These are phyloP conservation scores for Falco rusticolus DNA, from an alignment of 2,797 vertebrate genomes.

Conservation along the genomic window DNA sequence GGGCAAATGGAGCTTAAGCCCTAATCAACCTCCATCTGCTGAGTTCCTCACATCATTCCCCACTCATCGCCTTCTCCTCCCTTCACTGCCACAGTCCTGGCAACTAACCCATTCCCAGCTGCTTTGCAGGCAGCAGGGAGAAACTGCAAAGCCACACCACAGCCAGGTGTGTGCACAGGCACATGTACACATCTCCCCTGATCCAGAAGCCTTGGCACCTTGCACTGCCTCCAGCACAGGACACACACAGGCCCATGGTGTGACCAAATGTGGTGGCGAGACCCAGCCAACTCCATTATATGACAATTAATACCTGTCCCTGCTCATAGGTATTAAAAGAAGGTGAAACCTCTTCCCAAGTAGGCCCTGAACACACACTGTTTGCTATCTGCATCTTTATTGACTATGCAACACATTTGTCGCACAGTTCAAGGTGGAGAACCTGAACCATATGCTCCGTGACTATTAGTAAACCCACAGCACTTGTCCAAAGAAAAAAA, in stretches of 20 bases:
- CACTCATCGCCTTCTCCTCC: background rate
- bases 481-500: background rate
- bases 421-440: background rate
- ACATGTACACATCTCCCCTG: accelerated
- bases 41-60: background rate
- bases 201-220: background rate
- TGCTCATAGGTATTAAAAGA: background rate
- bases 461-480: background rate
- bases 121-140: background rate
- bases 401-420: accelerated
- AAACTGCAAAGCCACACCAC: background rate
- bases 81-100: background rate
- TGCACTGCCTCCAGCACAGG: background rate
- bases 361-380: background rate
- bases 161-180: accelerated
- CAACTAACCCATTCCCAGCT: background rate
- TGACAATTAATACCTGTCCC: background rate
- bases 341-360: background rate
- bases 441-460: conserved; percentile 16
- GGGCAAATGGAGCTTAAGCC: background rate
- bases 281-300: background rate
- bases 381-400: background rate
- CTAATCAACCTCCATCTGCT: background rate
- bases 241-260: accelerated
- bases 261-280: background rate